Evolutionary conservation across 2,888 invertebrate species (phyloP), one percentile per base, ranked within the genome.

Genomic region (Neoscelio sp.): DNA sequence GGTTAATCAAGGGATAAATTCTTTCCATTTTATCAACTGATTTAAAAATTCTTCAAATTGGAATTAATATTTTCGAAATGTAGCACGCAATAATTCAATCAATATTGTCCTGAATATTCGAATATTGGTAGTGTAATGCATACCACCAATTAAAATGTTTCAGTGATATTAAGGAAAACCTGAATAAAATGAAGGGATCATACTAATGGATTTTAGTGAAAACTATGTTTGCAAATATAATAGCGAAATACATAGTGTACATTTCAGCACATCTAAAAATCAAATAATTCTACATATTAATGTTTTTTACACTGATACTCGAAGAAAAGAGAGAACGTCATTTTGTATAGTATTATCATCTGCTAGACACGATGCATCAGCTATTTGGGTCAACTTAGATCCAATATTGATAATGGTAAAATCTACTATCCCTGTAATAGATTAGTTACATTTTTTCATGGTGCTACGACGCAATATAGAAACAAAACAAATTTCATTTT

Each of bases 151-250:
- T 15, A 8, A 12, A 26, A 6, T 12, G 12, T 13, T 26, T 48
- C 30, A 13, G 30, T 8, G 15, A 30, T 7, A 28, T 50, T 1
- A 28, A 30, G 10, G 15, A 30, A 28, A 8, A 28, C 5, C 30
- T 50, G 2, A 30, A 15, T 7, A 28, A 30, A 30, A 28, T n/a
- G 50, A 28, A 50, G 46, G 10, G 2, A 26, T 26, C 1, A 17
- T 50, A 17, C 17, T 50, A n/a, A 17, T 50, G 7, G 33, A 50
- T 15, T 30, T 50, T 6, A 50, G 50, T 17, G 30, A 50, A 10
- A 50, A 50, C n/a, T 50, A 50, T 30, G 30, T 50, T 17, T 30
- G 17, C 30, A 50, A 28, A 50, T 50, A 50, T 17, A 2, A 50
- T 13, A n/a, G 15, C 1, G 50, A 50, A 30, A 50, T 30, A 1